These are phyloP conservation scores for Sitophilus oryzae DNA, from an alignment of 1,140 invertebrate species.

Conservation along the genomic window DNA sequence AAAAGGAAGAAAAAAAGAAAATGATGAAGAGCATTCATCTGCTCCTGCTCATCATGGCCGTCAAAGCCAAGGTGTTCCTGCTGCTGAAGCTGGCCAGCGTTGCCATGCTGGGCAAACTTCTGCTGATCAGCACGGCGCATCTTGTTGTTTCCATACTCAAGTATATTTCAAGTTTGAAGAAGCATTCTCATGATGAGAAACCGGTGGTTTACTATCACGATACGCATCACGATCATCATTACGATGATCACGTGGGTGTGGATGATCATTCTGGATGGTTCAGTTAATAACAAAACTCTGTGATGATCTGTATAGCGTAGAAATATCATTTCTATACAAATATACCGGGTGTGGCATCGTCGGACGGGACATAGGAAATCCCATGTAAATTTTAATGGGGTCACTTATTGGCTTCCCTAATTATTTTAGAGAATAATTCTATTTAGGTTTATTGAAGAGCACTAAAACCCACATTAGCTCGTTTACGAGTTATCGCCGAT, in stretches of 20 bases:
- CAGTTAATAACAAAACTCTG: too few relatives aligned
- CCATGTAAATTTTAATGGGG: too few relatives aligned
- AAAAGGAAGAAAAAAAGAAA: background rate
- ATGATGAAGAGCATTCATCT: background rate
- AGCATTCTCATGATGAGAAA: background rate
- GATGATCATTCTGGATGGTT: background rate
- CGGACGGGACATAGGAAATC: too few relatives aligned
- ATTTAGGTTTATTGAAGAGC: too few relatives aligned
- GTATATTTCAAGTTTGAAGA: background rate
- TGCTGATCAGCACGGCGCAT: background rate
- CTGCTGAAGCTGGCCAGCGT: background rate
- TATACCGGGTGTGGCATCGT: too few relatives aligned
- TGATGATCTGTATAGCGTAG: too few relatives aligned
- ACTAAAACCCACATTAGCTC: too few relatives aligned
- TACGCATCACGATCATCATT: background rate
- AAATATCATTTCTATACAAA: too few relatives aligned
- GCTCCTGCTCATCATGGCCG: background rate
- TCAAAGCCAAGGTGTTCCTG: background rate
- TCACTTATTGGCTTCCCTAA: too few relatives aligned
- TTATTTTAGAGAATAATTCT: too few relatives aligned
- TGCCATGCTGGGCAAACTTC: background rate
- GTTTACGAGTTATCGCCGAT: too few relatives aligned
- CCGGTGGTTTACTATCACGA: background rate
- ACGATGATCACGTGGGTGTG: background rate
- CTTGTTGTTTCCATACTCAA: background rate